Conservation (phyloP, 2,113 vertebrate genomes). For the Puffinus mauretanicus region DNA sequence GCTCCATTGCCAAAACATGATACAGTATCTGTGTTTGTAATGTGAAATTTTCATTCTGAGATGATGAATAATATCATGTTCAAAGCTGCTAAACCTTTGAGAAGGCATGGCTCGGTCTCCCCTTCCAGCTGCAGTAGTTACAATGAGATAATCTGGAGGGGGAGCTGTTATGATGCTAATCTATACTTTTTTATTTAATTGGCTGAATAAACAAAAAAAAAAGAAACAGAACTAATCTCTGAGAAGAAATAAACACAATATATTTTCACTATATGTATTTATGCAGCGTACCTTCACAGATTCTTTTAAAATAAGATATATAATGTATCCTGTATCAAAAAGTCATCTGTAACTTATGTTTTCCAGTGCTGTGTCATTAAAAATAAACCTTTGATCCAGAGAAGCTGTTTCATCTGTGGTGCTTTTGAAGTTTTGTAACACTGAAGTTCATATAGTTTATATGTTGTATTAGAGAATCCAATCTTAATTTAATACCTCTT, state of each 20-base stretch:
- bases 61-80: conserved; percentile 15
- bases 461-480: neutral
- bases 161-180: conserved; percentile 38
- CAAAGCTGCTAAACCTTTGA: conserved; percentile 40
- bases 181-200: conserved; percentile 66
- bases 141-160: neutral
- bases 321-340: conserved; percentile 72
- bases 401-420: conserved; percentile 31
- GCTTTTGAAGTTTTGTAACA: neutral
- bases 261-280: conserved; percentile 75
- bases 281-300: conserved; percentile 68
- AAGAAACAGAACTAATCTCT: conserved; percentile 15
- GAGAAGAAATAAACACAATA: conserved; percentile 62
- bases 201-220: conserved; percentile 31
- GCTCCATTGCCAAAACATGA: conserved; percentile 81
- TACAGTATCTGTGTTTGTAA: conserved; percentile 67
- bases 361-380: conserved; percentile 81
- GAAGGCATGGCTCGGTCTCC: conserved; percentile 43
- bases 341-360: conserved; percentile 78
- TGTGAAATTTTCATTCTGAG: conserved; percentile 64
- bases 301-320: conserved; percentile 64
- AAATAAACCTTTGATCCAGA: conserved; percentile 78
- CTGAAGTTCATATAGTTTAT: neutral
- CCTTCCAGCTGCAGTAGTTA: conserved; percentile 13
- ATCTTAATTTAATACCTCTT: neutral